These are phyloP conservation scores for Malurus cyaneus DNA, from an alignment of 2,113 vertebrate species.

Conservation along the genomic window DNA sequence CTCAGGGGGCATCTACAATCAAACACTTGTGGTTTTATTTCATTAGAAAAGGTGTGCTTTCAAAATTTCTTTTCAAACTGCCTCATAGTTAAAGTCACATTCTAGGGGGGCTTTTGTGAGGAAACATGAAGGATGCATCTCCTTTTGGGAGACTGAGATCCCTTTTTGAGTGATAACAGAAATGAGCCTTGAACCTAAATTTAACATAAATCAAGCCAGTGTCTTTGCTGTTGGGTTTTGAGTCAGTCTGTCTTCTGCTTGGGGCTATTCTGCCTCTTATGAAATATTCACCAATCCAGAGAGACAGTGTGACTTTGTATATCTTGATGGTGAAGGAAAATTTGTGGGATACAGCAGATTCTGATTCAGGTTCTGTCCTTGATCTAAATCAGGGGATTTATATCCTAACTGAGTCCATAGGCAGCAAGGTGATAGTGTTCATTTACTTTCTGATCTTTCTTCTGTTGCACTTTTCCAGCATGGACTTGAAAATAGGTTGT, in stretches of 20 bases:
- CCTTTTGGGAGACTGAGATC: not conserved
- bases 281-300: conserved; percentile 51
- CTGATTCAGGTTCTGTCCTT: not conserved
- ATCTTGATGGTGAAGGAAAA: not conserved
- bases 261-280: conserved; percentile 44
- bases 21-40: not conserved
- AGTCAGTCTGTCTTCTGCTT: conserved; percentile 45
- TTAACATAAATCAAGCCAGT: not conserved
- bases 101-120: not conserved
- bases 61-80: not conserved
- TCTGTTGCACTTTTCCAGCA: not conserved
- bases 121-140: not conserved
- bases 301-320: conserved; percentile 1
- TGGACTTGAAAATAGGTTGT: not conserved
- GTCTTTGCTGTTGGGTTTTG: not conserved
- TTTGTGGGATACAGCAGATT: not conserved
- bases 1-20: not conserved
- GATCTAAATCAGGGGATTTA: not conserved
- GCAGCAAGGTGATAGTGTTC: not conserved
- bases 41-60: not conserved
- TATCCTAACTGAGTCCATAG: not conserved
- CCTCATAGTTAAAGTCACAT: not conserved
- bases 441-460: not conserved
- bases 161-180: not conserved
- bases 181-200: not conserved